Conservation (phyloP, 64 coral and sea anemone genomes). For the Acropora yongei region DNA sequence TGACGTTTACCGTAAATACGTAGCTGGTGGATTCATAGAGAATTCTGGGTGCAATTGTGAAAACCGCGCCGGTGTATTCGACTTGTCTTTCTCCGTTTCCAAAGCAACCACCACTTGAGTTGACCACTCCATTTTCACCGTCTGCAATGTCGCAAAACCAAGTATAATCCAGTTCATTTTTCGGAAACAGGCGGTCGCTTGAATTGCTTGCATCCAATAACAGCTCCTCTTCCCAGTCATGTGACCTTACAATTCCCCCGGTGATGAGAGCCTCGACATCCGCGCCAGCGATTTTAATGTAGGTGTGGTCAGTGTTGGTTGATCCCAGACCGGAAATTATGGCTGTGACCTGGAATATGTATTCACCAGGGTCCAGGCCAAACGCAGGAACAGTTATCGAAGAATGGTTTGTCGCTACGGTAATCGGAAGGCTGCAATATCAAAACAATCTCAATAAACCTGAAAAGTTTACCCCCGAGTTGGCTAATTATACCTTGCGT, state of each 20-base stretch:
- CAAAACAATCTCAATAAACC: neutral
- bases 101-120: slow-evolving; percentile 79
- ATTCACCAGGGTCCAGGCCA: slow-evolving; percentile 71
- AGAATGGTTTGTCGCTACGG: slow-evolving; percentile 50
- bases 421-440: slow-evolving; percentile 24
- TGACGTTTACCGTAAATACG: slow-evolving; percentile 74
- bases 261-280: slow-evolving; percentile 60
- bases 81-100: slow-evolving; percentile 62
- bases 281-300: slow-evolving; percentile 66
- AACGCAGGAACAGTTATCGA: slow-evolving; percentile 66
- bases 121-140: neutral
- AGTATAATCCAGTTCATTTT: slow-evolving; percentile 47
- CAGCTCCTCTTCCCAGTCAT: slow-evolving; percentile 62
- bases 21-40: slow-evolving; percentile 72
- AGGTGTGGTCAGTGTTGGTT: slow-evolving; percentile 61
- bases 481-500: too few species aligned
- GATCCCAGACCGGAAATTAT: slow-evolving; percentile 10
- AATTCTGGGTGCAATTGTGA: slow-evolving; percentile 37
- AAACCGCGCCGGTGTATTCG: slow-evolving; percentile 50
- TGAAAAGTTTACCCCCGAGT: too few species aligned
- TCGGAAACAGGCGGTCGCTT: slow-evolving; percentile 29
- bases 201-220: slow-evolving; percentile 76
- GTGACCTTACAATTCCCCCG: slow-evolving; percentile 69
- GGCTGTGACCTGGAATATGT: slow-evolving; percentile 63
- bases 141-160: slow-evolving; percentile 72